Evolutionary conservation across 2,888 invertebrate genomes (phyloP), one percentile per base, ranked within the genome.

Genomic region (Drosophila tanythrix): DNA sequence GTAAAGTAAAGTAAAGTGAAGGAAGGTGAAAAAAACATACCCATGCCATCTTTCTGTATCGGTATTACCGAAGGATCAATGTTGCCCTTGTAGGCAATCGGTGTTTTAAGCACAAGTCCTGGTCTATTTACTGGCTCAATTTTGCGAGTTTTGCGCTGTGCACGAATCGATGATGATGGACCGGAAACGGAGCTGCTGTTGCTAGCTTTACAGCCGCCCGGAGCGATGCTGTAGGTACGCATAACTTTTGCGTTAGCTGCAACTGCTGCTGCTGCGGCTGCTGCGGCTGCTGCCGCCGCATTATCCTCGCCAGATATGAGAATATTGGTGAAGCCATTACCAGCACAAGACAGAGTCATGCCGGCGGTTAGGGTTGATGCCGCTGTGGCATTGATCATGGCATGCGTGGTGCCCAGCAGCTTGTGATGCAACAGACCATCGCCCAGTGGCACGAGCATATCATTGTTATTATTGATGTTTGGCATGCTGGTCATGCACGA

Each of bases 1-100:
- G 55, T 64, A 29, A 69, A 60, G 56, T 64, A 63, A 79, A 69
- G 52, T 63, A 64, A 55, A 52, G 57, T 52, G 29, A 63, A 61
- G 52, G 38, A 48, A 56, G 61, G 75, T 77, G 83, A 88, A 83
- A 90, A 93, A 83, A 88, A 93, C 95, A 95, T 94, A 97, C 97
- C 97, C 94, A 97, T 97, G 93, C 97, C 97, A 93, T 97, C 97
- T 93, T 96, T 97, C 93, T 96, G 96, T 91, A 98, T 96, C 63
- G 98, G 97, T 93, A 98, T 96, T 90, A 97, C 96, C 77, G 97
- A 96, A 72, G 97, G 95, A 94, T 97, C 97, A 65, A 96, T 96
- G 92, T 96, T 95, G 88, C 96, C 95, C 91, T 96, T 96, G 93
- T 96, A 96, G 58, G 96, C 96, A 79, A 96, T 96, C 70, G 96